These are phyloP conservation scores for Druon quercuslanigerum DNA, from an alignment of 1,140 invertebrate species.

Conservation along the genomic window DNA sequence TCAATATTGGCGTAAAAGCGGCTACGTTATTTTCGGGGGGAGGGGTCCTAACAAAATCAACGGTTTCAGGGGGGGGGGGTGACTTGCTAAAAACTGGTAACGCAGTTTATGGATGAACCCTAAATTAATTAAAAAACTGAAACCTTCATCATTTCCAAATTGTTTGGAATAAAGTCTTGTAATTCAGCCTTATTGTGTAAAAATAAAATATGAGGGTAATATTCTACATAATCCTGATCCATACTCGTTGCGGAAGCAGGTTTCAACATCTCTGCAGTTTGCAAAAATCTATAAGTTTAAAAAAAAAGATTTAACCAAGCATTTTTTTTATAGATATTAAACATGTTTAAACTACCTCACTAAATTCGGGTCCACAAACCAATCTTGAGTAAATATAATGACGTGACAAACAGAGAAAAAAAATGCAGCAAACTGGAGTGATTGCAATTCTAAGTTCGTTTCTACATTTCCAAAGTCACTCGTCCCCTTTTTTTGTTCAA, in stretches of 20 bases:
- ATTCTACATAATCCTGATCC: conserved; percentile 81
- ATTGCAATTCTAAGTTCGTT: conserved; percentile 83
- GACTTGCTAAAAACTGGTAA: no score
- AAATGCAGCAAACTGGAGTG: conserved; percentile 88
- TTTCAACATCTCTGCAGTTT: conserved; percentile 91
- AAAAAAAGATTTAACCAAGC: no score
- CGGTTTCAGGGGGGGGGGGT: no score
- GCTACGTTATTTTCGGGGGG: no score
- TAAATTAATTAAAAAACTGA: conserved; percentile 2
- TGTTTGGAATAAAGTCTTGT: conserved; percentile 82
- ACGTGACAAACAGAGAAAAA: conserved; percentile 93
- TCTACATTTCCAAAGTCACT: conserved; percentile 80
- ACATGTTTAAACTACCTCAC: conserved; percentile 75
- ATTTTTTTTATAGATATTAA: neutral
- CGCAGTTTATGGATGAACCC: no score
- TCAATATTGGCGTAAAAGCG: no score
- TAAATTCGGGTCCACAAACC: conserved; percentile 87
- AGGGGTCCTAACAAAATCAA: no score
- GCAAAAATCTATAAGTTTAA: conserved; percentile 80
- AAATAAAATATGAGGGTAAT: conserved; percentile 86
- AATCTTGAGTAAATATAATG: conserved; percentile 90
- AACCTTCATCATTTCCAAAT: conserved; percentile 81
- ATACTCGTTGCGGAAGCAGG: conserved; percentile 82
- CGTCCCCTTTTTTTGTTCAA: conserved; percentile 76
- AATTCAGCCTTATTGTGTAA: conserved; percentile 85